Conservation (phyloP, 2,113 vertebrate species). For the Pseudopipra pipra region DNA sequence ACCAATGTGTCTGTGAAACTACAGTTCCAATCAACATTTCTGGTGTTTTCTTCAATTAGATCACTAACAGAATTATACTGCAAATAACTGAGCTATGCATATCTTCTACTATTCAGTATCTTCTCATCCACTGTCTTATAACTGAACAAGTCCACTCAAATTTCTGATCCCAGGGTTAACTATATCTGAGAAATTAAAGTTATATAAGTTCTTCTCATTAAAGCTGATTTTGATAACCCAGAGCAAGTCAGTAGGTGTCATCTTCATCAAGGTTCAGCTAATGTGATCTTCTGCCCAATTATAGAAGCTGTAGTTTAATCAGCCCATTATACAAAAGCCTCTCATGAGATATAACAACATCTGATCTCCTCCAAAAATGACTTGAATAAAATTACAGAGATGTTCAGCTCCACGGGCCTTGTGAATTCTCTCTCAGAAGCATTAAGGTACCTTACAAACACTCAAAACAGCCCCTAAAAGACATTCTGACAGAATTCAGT, state of each 20-base stretch:
- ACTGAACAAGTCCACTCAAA: background rate
- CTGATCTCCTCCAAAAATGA: background rate
- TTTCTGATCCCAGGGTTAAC: background rate
- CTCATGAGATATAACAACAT: background rate
- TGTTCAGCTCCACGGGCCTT: background rate
- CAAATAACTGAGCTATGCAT: background rate
- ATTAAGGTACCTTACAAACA: background rate
- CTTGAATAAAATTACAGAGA: background rate
- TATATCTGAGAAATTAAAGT: background rate
- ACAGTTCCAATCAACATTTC: background rate
- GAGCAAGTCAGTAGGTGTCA: slow-evolving; percentile 5
- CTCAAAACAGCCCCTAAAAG: background rate
- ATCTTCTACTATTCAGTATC: background rate
- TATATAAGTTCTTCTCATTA: background rate
- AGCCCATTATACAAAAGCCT: background rate
- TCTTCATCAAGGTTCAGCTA: background rate
- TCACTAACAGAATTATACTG: background rate
- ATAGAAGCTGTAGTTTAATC: background rate
- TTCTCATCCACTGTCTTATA: background rate
- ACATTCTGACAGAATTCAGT: background rate
- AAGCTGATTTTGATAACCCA: background rate
- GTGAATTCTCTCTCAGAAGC: background rate
- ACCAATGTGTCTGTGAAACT: background rate
- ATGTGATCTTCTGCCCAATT: background rate
- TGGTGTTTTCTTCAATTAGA: background rate